These are phyloP conservation scores for Acanthosepion pharaonis DNA, from an alignment of 2,888 invertebrate genomes.

Conservation along the genomic window DNA sequence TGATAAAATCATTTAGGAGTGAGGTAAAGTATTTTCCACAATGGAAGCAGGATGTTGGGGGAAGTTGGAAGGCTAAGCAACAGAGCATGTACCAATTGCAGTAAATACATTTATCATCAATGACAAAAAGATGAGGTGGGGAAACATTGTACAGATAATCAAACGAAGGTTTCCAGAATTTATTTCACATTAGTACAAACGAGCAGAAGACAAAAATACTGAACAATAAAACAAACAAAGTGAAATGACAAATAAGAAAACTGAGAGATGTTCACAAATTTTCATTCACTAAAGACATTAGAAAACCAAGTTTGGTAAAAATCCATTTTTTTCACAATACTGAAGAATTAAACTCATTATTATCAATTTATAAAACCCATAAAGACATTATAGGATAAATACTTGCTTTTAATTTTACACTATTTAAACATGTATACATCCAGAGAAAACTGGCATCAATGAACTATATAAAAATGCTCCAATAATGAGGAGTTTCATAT, in stretches of 20 bases:
- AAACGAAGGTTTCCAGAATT: background rate
- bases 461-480: background rate
- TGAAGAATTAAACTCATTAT: background rate
- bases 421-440: background rate
- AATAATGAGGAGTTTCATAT: too few species aligned
- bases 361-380: too few species aligned
- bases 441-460: background rate
- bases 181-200: background rate
- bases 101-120: background rate
- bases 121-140: background rate
- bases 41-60: background rate
- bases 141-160: background rate
- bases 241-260: background rate
- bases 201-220: background rate
- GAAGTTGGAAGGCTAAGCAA: background rate
- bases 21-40: background rate
- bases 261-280: background rate
- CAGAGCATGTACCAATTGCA: background rate
- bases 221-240: background rate
- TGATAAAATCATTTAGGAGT: background rate
- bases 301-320: background rate
- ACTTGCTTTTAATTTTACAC: background rate
- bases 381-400: background rate
- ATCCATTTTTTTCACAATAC: background rate
- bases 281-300: background rate